Percentiles rank a stretch among this genome's conserved stretches.
These are phyloP conservation scores for Plebejus argus DNA, from an alignment of 2,888 invertebrate genomes.

Conservation along the genomic window DNA sequence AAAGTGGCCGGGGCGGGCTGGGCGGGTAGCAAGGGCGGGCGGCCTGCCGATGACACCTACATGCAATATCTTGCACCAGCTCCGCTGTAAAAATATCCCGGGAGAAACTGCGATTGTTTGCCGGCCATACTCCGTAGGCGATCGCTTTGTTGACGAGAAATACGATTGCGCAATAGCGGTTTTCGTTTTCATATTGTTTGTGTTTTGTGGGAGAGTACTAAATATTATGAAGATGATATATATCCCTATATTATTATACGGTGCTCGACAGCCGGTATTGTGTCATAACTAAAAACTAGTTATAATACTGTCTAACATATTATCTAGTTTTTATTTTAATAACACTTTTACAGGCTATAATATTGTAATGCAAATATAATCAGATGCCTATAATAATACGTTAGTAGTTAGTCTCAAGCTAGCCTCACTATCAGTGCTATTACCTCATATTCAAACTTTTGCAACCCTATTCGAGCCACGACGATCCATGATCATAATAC, in stretches of 20 bases:
- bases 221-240: background rate
- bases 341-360: too few relatives aligned
- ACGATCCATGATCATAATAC: background rate
- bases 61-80: slow-evolving; percentile 75
- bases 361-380: too few relatives aligned
- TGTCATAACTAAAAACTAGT: too few relatives aligned
- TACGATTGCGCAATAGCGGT: slow-evolving; percentile 23
- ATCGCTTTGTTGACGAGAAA: slow-evolving; percentile 31
- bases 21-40: too few relatives aligned
- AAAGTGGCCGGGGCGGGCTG: background rate
- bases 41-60: slow-evolving; percentile 69
- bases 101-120: slow-evolving; percentile 30
- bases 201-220: background rate
- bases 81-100: slow-evolving; percentile 63
- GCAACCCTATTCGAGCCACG: background rate
- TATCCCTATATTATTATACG: background rate
- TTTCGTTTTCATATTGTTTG: background rate
- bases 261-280: too few relatives aligned
- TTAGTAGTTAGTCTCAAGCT: too few relatives aligned
- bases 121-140: background rate
- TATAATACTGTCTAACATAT: too few relatives aligned
- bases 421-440: too few relatives aligned
- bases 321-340: too few relatives aligned
- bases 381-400: too few relatives aligned
- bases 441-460: too few relatives aligned